phyloP scores from a whole-genome alignment of 2,888 invertebrate genomes.

The Cephus rjabovi region DNA sequence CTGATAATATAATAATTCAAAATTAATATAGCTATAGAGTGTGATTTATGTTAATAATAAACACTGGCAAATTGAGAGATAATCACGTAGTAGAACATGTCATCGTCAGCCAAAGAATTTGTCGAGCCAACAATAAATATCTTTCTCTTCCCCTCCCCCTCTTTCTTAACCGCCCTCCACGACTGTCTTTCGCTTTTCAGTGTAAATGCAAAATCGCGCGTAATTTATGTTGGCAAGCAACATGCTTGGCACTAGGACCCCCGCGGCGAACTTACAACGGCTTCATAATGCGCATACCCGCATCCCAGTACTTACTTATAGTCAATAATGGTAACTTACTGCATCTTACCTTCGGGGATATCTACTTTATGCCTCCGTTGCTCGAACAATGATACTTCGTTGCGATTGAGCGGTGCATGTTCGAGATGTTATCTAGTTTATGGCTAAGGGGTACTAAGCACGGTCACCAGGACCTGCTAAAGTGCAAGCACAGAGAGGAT shows the following conservation, averaged over 20 bases:
- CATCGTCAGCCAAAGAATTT: not conserved
- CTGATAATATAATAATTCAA: too few relatives aligned
- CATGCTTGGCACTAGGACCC: constrained; percentile 57
- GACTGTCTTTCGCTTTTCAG: constrained; percentile 52
- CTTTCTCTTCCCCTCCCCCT: not conserved
- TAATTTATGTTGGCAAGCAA: constrained; percentile 63
- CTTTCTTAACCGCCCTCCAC: not conserved
- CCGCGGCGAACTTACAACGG: constrained; percentile 61
- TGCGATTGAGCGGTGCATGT: not conserved
- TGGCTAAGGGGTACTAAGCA: constrained; percentile 13
- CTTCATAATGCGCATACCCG: constrained; percentile 53
- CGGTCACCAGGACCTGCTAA: not conserved
- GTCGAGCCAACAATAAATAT: not conserved
- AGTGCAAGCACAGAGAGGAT: not conserved
- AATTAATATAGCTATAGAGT: not conserved
- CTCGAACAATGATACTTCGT: constrained; percentile 12
- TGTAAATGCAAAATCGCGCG: constrained; percentile 60
- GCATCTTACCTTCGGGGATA: constrained; percentile 19
- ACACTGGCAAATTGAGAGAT: not conserved
- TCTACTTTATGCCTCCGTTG: constrained; percentile 9
- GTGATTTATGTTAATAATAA: not conserved
- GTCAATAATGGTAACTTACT: constrained; percentile 41
- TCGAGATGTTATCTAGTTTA: constrained; percentile 14
- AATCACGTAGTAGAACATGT: not conserved
- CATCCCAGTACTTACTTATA: constrained; percentile 33